Conservation (phyloP, 2,113 vertebrate species). For the Chascanopsetta lugubris region DNA sequence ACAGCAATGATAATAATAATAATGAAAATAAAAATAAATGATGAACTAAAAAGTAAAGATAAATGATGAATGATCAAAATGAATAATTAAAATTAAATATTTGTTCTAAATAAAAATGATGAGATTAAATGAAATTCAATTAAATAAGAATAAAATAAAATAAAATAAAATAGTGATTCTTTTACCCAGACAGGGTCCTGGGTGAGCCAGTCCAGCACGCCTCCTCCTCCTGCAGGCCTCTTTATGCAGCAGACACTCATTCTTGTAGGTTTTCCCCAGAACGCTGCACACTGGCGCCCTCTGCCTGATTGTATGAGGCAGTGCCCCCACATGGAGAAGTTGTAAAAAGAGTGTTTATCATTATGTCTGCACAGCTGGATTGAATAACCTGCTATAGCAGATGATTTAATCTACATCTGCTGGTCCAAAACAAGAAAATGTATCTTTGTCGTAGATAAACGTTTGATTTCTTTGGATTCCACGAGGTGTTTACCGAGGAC, state of each 20-base stretch:
- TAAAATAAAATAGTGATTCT: no score
- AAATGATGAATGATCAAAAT: no score
- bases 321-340: no score
- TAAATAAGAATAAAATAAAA: no score
- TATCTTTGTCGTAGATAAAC: not conserved
- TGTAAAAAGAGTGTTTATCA: conserved; percentile 15
- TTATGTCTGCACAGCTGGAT: conserved; percentile 7
- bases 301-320: conserved; percentile 67
- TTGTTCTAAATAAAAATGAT: no score
- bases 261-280: conserved; percentile 78
- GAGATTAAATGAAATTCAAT: no score
- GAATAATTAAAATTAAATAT: no score
- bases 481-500: conserved; percentile 68
- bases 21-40: no score
- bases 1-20: no score
- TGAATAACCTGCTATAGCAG: not conserved
- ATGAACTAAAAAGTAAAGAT: no score
- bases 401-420: not conserved
- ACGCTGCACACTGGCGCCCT: conserved; percentile 81
- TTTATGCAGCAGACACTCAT: conserved; percentile 78
- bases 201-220: conserved; percentile 72
- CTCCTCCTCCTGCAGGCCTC: conserved; percentile 79
- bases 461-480: not conserved
- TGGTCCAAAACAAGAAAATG: not conserved
- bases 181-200: conserved; percentile 77